phyloP scores from a whole-genome alignment of 2,888 invertebrate species.

The Drosophila paramelanica region DNA sequence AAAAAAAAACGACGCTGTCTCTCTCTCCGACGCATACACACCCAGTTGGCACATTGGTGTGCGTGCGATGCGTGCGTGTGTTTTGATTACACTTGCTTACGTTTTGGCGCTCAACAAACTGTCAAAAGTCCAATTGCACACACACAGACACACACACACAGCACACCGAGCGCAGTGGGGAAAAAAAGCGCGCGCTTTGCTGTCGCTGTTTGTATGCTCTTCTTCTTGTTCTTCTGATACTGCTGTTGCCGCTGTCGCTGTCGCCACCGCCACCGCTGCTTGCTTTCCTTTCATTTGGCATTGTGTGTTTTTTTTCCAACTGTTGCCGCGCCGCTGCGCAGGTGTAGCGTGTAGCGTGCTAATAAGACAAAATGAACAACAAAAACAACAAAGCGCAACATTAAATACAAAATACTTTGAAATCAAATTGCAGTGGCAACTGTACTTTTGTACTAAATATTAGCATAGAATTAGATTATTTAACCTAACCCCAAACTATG shows the following conservation, averaged over 20 bases:
- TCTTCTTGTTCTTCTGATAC: constrained; percentile 50
- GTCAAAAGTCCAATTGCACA: constrained; percentile 72
- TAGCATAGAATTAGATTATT: constrained; percentile 56
- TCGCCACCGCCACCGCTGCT: constrained; percentile 33
- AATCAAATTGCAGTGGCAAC: constrained; percentile 61
- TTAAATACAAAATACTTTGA: constrained; percentile 39
- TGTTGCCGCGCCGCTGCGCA: constrained; percentile 70
- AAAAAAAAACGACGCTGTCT: constrained; percentile 29
- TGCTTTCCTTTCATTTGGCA: constrained; percentile 56
- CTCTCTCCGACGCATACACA: constrained; percentile 62
- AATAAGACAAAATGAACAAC: constrained; percentile 61
- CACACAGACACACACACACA: constrained; percentile 12
- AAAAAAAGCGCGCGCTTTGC: constrained; percentile 74
- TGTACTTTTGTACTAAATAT: constrained; percentile 65
- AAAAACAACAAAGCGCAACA: constrained; percentile 59
- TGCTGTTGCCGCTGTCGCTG: constrained; percentile 27
- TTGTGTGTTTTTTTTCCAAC: constrained; percentile 54
- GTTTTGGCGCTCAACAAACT: constrained; percentile 73
- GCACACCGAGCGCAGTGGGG: constrained; percentile 27
- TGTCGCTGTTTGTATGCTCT: constrained; percentile 44
- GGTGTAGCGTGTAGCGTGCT: constrained; percentile 62
- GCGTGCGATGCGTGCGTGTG: constrained; percentile 75
- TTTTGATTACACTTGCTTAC: constrained; percentile 81
- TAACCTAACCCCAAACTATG: constrained; percentile 35
- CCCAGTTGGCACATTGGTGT: constrained; percentile 54